Evolutionary conservation across 2,113 vertebrate genomes (phyloP).

Genomic region (Sphaerodactylus townsendi): DNA sequence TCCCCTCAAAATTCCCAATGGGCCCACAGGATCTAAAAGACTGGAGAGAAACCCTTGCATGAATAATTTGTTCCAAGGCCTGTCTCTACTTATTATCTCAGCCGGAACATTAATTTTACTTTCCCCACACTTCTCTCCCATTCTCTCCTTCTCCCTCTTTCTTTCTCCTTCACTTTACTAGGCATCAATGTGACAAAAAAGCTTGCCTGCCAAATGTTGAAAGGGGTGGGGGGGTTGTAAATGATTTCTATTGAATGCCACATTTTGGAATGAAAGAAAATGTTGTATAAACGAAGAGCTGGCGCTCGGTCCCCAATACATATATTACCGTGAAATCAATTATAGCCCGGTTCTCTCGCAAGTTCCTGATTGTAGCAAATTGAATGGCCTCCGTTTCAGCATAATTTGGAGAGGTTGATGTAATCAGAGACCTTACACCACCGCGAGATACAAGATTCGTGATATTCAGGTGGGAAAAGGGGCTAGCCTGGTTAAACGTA

Average conservation of each 20-base stretch:
- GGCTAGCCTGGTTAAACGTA: constrained; percentile 66
- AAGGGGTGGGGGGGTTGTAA: constrained; percentile 34
- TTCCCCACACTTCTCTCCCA: constrained; percentile 65
- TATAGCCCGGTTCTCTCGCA: constrained; percentile 76
- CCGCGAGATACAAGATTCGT: constrained; percentile 72
- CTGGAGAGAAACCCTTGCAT: too few relatives aligned
- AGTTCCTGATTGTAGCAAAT: constrained; percentile 83
- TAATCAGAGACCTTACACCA: constrained; percentile 81
- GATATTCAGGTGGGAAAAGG: constrained; percentile 77
- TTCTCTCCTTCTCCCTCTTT: not conserved
- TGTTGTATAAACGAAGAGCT: constrained; percentile 77
- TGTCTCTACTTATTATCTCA: constrained; percentile 64
- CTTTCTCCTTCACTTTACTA: constrained; percentile 34
- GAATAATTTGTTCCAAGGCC: constrained; percentile 52
- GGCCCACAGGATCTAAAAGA: too few relatives aligned
- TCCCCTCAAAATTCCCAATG: too few relatives aligned
- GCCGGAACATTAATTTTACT: constrained; percentile 70
- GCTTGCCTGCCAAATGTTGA: constrained; percentile 74
- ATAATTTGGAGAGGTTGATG: constrained; percentile 83
- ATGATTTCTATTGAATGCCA: constrained; percentile 78
- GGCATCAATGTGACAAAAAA: constrained; percentile 62
- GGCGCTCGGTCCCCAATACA: constrained; percentile 77
- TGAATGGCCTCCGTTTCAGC: constrained; percentile 83
- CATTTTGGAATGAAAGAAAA: constrained; percentile 80
- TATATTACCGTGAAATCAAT: constrained; percentile 84